These are phyloP conservation scores for Blennius ocellaris DNA, from an alignment of 2,113 vertebrate genomes.

Conservation along the genomic window DNA sequence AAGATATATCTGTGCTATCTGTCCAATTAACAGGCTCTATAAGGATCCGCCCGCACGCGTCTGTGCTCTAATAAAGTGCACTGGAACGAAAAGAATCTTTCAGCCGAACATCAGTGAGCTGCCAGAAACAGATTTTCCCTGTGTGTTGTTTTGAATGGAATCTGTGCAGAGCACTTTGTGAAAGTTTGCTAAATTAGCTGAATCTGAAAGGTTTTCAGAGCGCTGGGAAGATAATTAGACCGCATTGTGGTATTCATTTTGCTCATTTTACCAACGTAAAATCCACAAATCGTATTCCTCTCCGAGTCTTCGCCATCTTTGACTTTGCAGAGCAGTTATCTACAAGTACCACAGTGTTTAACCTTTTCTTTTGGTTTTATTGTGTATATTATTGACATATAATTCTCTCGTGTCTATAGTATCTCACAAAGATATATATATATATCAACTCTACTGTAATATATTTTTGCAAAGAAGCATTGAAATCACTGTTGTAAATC, in stretches of 20 bases:
- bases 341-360: constrained; percentile 24
- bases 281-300: neutral
- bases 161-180: constrained; percentile 48
- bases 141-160: constrained; percentile 47
- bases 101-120: constrained; percentile 58
- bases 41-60: constrained; percentile 55
- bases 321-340: constrained; percentile 24
- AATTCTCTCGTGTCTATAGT: neutral
- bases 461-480: neutral
- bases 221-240: constrained; percentile 56
- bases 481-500: neutral
- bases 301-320: neutral
- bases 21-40: constrained; percentile 61
- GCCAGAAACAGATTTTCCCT: constrained; percentile 34
- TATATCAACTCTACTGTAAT: too few species aligned
- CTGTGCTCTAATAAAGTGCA: constrained; percentile 74
- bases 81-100: constrained; percentile 55
- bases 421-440: too few species aligned
- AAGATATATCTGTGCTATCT: constrained; percentile 57
- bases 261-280: constrained; percentile 30
- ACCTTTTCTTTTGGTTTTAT: neutral
- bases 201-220: constrained; percentile 60
- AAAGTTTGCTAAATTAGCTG: constrained; percentile 67
- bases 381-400: constrained; percentile 22
- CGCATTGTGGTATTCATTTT: constrained; percentile 53